Percentiles rank a stretch among this genome's conserved stretches.
phyloP scores from a whole-genome alignment of 2,113 vertebrate species.

The Martes martes region DNA sequence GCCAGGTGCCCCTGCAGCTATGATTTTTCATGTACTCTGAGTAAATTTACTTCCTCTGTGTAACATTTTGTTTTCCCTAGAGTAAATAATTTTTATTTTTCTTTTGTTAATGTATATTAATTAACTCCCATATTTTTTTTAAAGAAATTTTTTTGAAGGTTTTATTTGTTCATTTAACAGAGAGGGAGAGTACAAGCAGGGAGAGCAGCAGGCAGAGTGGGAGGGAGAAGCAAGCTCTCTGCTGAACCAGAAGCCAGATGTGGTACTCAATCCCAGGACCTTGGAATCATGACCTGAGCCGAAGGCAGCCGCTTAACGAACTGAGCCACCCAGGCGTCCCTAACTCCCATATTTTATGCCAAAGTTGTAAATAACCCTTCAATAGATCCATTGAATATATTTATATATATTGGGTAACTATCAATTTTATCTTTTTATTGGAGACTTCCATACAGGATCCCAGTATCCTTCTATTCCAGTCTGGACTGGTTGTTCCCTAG shows the following conservation, averaged over 20 bases:
- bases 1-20: neutral
- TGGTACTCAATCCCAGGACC: too few species aligned
- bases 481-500: neutral
- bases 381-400: neutral
- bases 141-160: too few species aligned
- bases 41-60: neutral
- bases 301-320: too few species aligned
- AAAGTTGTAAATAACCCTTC: neutral
- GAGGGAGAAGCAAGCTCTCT: too few species aligned
- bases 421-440: neutral
- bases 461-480: neutral
- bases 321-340: too few species aligned
- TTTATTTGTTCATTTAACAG: too few species aligned
- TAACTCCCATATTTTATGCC: neutral
- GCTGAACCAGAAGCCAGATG: too few species aligned
- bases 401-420: neutral
- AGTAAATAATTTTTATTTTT: constrained; percentile 1
- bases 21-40: neutral
- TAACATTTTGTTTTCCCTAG: neutral
- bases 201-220: too few species aligned
- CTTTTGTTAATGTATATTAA: neutral
- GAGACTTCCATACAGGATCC: neutral
- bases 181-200: too few species aligned
- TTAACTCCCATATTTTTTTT: neutral
- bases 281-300: too few species aligned